Evolutionary conservation across 2,113 vertebrate genomes (phyloP).

Genomic region (Cyphomyrus plagiostoma): DNA sequence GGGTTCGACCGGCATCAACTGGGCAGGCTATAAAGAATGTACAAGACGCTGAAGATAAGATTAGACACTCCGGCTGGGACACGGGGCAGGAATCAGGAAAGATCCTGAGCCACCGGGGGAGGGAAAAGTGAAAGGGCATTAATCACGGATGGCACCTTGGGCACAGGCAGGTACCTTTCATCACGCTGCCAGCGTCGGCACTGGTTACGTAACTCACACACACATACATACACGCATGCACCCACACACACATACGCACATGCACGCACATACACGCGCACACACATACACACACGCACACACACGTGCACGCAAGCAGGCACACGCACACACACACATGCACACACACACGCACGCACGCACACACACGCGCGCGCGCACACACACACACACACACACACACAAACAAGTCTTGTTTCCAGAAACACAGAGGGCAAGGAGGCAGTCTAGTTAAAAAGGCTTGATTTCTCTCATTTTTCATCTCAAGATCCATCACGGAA

Average conservation of each 20-base stretch:
- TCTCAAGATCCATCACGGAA: neutral
- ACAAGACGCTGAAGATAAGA: neutral
- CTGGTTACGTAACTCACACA: neutral
- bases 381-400: neutral
- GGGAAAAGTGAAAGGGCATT: neutral
- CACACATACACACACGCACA: too few relatives aligned
- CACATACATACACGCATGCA: neutral
- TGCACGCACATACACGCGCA: too few relatives aligned
- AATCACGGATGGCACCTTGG: constrained; percentile 2
- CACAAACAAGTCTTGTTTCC: neutral
- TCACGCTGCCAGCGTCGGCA: neutral
- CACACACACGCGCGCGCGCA: neutral
- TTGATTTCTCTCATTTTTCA: neutral
- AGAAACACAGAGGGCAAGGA: neutral
- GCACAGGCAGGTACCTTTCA: neutral
- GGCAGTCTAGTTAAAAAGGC: neutral
- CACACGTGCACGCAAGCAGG: too few relatives aligned
- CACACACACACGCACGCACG: neutral
- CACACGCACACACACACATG: too few relatives aligned
- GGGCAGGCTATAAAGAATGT: neutral
- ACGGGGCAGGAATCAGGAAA: neutral
- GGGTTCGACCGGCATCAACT: neutral
- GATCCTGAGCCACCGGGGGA: neutral
- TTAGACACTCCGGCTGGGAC: neutral
- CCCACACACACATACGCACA: neutral